A percentile compares a stretch with the other conserved stretches of the same genome.
phyloP scores from a whole-genome alignment of 2,797 vertebrate genomes.

The Emys orbicularis region DNA sequence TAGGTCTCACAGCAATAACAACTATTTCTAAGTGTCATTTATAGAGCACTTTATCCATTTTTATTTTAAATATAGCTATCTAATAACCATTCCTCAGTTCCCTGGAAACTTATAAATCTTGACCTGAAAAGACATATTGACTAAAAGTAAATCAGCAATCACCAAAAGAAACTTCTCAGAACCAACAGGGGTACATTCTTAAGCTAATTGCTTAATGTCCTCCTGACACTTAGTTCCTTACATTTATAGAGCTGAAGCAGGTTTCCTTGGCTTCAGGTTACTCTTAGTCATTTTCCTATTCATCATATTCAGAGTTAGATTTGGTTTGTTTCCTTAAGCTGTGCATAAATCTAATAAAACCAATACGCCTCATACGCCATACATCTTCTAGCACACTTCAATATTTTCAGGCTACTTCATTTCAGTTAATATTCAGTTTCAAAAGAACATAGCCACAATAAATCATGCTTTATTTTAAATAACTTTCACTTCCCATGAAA shows the following conservation, averaged over 20 bases:
- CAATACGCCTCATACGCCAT: background rate
- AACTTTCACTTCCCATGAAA: background rate
- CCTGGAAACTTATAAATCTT: background rate
- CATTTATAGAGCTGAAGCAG: background rate
- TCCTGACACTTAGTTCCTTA: background rate
- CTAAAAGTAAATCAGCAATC: background rate
- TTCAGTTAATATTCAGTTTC: slow-evolving; percentile 19
- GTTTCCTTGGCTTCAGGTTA: background rate
- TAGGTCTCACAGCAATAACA: background rate
- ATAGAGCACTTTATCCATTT: background rate
- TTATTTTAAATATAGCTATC: background rate
- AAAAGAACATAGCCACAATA: background rate
- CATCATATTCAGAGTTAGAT: background rate
- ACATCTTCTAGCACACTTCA: background rate
- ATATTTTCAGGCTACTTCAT: slow-evolving; percentile 6
- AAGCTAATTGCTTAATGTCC: background rate
- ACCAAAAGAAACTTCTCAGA: background rate
- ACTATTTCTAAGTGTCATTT: background rate
- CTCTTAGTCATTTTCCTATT: slow-evolving; percentile 17
- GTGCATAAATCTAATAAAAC: slow-evolving; percentile 26
- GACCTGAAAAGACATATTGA: background rate
- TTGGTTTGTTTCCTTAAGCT: slow-evolving; percentile 20
- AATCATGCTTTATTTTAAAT: background rate
- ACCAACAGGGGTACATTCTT: background rate
- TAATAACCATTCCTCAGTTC: background rate